Percentiles rank a stretch among this genome's conserved stretches.
Conservation (phyloP, 35 echinoderm and acorn worm species). For the Lytechinus pictus region DNA sequence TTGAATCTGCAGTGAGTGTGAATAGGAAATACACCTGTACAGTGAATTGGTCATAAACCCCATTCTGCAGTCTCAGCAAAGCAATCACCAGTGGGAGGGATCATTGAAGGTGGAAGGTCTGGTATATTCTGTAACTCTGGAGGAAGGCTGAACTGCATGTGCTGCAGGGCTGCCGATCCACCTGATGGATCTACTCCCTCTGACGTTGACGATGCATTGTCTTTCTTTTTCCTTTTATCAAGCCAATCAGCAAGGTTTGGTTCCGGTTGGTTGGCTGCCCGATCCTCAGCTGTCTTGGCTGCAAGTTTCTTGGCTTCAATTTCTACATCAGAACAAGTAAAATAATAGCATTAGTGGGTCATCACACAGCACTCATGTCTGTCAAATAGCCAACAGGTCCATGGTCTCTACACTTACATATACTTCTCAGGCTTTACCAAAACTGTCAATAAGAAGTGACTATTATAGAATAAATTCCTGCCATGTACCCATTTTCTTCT, state of each 20-base stretch:
- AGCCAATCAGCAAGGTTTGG: conserved; percentile 70
- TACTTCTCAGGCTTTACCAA: too few relatives aligned
- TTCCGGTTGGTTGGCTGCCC: conserved; percentile 9
- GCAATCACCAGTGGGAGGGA: conserved; percentile 58
- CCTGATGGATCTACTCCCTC: conserved; percentile 27
- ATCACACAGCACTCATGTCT: too few relatives aligned
- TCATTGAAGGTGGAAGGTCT: conserved; percentile 71
- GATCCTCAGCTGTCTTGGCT: not conserved
- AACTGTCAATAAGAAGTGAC: too few relatives aligned
- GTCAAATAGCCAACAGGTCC: too few relatives aligned
- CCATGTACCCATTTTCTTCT: too few relatives aligned
- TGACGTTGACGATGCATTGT: not conserved
- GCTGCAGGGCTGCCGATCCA: conserved; percentile 1
- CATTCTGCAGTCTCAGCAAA: conserved; percentile 52
- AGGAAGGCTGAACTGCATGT: conserved; percentile 45
- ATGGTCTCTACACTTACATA: too few relatives aligned
- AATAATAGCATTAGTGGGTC: not conserved
- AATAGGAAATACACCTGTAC: not conserved
- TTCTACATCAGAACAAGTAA: conserved; percentile 25
- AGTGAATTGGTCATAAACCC: conserved; percentile 27
- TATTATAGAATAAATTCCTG: too few relatives aligned
- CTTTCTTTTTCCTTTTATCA: conserved; percentile 45
- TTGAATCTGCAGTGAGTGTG: too few relatives aligned
- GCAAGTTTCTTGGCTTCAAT: conserved; percentile 49
- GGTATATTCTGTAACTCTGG: conserved; percentile 54